Evolutionary conservation across 2,888 invertebrate genomes (phyloP).

Genomic region (Tanypteryx hageni): DNA sequence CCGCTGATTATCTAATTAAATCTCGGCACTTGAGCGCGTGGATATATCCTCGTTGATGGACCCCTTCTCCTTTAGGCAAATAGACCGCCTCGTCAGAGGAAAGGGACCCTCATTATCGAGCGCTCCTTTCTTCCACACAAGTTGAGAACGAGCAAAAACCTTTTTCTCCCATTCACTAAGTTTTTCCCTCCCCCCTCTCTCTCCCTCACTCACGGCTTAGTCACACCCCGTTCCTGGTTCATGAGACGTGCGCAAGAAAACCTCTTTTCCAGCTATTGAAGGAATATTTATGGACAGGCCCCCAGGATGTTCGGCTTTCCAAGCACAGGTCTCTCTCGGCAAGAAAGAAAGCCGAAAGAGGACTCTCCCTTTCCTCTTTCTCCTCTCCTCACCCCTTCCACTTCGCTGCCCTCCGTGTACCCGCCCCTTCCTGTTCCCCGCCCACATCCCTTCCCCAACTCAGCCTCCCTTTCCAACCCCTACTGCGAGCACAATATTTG

Average conservation of each 20-base stretch:
- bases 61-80: not conserved
- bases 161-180: not conserved
- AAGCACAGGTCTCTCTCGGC: not conserved
- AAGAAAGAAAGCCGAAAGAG: not conserved
- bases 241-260: conserved; percentile 17
- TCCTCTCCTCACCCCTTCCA: not conserved
- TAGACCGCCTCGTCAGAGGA: conserved; percentile 5
- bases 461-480: not conserved
- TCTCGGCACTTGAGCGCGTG: no score
- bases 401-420: no score
- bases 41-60: no score
- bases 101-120: conserved; percentile 26
- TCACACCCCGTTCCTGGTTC: not conserved
- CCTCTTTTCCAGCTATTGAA: conserved; percentile 14
- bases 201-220: no score
- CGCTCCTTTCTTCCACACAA: not conserved
- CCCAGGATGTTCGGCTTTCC: not conserved
- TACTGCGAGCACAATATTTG: conserved; percentile 31
- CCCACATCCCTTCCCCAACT: not conserved
- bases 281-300: conserved; percentile 46
- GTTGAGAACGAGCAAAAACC: not conserved
- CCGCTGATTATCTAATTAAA: no score
- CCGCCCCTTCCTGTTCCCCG: not conserved
- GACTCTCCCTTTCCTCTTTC: not conserved
- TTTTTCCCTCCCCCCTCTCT: not conserved